Percentiles rank a stretch among this genome's conserved stretches.
Evolutionary conservation across 2,797 vertebrate species (phyloP).

Genomic region (Xyrichtys novacula): DNA sequence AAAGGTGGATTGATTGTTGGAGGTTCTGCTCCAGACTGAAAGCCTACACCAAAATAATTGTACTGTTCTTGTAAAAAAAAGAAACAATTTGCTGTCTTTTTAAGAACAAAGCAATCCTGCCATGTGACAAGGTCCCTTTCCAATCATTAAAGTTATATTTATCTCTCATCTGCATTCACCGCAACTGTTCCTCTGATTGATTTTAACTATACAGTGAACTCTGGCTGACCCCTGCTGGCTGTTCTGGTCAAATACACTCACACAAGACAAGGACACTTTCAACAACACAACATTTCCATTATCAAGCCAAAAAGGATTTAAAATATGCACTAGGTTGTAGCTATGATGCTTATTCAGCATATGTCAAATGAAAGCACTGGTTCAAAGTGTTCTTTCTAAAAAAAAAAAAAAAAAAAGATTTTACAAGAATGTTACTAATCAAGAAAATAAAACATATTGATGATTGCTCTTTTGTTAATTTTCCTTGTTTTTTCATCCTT

Average conservation of each 20-base stretch:
- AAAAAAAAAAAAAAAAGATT: too few relatives aligned
- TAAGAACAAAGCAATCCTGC: slow-evolving; percentile 2
- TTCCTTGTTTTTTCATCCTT: slow-evolving; percentile 32
- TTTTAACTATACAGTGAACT: slow-evolving; percentile 10
- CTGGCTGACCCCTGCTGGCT: slow-evolving; percentile 66
- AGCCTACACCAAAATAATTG: slow-evolving; percentile 1
- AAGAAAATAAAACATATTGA: too few relatives aligned
- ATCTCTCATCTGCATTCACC: slow-evolving; percentile 10
- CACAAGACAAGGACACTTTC: slow-evolving; percentile 14
- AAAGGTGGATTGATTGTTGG: slow-evolving; percentile 26
- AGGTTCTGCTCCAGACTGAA: slow-evolving; percentile 5
- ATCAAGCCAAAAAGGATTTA: too few relatives aligned
- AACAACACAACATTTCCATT: neutral
- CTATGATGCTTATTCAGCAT: too few relatives aligned
- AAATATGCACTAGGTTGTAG: too few relatives aligned
- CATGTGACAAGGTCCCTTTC: neutral
- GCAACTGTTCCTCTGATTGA: neutral
- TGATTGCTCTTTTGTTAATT: neutral
- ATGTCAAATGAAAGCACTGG: neutral
- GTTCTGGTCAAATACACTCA: slow-evolving; percentile 8
- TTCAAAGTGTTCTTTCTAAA: neutral
- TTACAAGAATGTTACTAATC: too few relatives aligned
- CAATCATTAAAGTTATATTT: too few relatives aligned
- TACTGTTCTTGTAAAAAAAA: slow-evolving; percentile 24
- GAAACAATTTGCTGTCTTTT: slow-evolving; percentile 9